These are phyloP conservation scores for Porites lobata DNA, from an alignment of 92 coral and sea anemone genomes.

Conservation along the genomic window DNA sequence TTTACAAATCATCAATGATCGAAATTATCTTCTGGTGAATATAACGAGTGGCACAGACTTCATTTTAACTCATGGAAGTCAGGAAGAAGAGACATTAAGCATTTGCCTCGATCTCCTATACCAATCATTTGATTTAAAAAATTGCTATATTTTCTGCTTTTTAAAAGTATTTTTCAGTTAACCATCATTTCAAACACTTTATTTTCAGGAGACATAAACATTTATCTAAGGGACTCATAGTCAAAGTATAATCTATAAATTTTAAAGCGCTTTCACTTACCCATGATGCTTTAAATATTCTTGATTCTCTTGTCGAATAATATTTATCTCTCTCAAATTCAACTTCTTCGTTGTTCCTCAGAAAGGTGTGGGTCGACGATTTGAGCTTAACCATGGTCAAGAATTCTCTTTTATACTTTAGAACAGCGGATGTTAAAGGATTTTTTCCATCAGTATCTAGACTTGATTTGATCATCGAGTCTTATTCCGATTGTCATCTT, in stretches of 20 bases:
- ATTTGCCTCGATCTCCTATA: no score
- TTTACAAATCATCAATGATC: no score
- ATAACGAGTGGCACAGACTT: background rate
- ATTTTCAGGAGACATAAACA: background rate
- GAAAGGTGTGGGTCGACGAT: no score
- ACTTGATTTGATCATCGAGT: background rate
- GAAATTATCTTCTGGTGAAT: no score
- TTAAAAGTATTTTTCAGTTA: no score
- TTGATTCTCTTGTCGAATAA: background rate
- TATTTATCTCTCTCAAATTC: background rate
- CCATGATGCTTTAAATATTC: constrained; percentile 1
- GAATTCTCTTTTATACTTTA: constrained; percentile 20
- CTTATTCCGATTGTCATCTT: background rate
- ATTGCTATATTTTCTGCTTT: no score
- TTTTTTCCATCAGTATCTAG: no score
- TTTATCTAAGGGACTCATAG: background rate
- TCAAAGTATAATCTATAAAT: background rate
- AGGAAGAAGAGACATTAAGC: no score
- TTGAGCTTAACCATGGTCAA: background rate
- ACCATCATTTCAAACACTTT: no score
- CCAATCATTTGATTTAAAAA: no score
- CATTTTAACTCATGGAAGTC: background rate
- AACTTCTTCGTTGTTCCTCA: background rate
- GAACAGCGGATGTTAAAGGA: constrained; percentile 15
- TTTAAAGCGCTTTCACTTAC: constrained; percentile 6